Evolutionary conservation across 2,797 vertebrate species (phyloP), one percentile per base, ranked within the genome.

Genomic region (Sphenopsis melanotis): DNA sequence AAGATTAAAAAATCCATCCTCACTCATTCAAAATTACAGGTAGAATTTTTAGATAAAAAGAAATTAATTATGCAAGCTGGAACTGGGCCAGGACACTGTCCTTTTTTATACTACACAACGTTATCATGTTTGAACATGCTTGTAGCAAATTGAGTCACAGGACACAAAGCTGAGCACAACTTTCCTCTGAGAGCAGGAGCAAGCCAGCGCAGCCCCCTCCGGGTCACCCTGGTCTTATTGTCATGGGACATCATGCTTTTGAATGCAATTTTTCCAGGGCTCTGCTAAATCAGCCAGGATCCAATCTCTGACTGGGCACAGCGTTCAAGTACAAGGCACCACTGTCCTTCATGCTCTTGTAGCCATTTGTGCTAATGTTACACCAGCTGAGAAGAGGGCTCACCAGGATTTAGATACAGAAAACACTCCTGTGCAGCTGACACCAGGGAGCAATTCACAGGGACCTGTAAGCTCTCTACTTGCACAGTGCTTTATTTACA

Each of bases 21-120:
- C 65, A 46, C 17, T n/a, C 26, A 80, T 89, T 94, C 81, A 79
- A 88, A 96, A 83, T 64, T 83, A 37, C 70, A 95, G 95, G 93
- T 94, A 94, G 68, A 88, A 91, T 52, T 94, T 93, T 91, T 71
- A 90, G 92, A 94, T 96, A 96, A 94, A 52, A 46, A 83, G 27
- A 95, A 90, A 93, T 96, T 96, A 96, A 96, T 94, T 93, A 95
- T 74, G 74, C 70, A 89, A 84, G 39, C 69, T 96, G 93, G 92
- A 96, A 87, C 42, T 26, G n/a, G 53, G 52, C 94, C 94, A 93
- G 32, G 87, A 95, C 69, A 66, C 71, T 86, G 86, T 88, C 68
- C 66, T 92, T 92, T 86, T 89, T 64, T 79, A 34, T 64, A 74
- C 52, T 69, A 57, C 30, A 77, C 66, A 79, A 56, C 3, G 0